These are phyloP conservation scores for Dryadula phaetusa DNA, from an alignment of 2,888 invertebrate genomes.

Conservation along the genomic window DNA sequence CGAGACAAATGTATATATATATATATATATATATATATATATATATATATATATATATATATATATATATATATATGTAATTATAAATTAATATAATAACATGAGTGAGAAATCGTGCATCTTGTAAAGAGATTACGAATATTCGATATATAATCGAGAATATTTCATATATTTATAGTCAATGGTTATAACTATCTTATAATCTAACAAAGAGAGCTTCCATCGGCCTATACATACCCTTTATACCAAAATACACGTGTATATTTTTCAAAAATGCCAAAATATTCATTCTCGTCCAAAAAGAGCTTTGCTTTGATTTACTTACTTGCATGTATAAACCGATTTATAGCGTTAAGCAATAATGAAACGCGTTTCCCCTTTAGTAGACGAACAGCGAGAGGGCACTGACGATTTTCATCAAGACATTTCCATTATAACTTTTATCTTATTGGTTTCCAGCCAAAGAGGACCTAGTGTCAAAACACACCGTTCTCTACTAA, in stretches of 20 bases:
- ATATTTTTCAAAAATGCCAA: constrained; percentile 1
- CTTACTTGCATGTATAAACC: constrained; percentile 3
- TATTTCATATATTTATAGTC: too few species aligned
- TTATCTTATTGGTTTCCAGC: too few species aligned
- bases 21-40: not conserved
- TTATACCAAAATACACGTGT: constrained; percentile 3
- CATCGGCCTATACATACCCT: not conserved
- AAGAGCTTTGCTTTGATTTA: not conserved
- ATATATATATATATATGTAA: not conserved
- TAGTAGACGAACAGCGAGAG: not conserved
- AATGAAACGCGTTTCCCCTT: constrained; percentile 3
- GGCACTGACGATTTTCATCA: constrained; percentile 3
- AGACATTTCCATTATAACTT: not conserved
- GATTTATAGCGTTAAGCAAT: not conserved
- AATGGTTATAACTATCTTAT: not conserved
- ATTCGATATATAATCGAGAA: too few species aligned
- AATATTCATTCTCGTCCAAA: not conserved
- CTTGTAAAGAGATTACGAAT: not conserved
- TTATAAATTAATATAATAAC: not conserved
- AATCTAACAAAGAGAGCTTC: not conserved
- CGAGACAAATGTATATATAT: not conserved
- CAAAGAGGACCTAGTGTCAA: too few species aligned
- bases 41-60: too few species aligned
- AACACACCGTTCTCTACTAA: too few species aligned
- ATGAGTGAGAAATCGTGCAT: not conserved